A percentile compares a stretch with the other conserved stretches of the same genome.
Evolutionary conservation across 2,113 vertebrate species (phyloP).

Genomic region (Oncorhynchus nerka): DNA sequence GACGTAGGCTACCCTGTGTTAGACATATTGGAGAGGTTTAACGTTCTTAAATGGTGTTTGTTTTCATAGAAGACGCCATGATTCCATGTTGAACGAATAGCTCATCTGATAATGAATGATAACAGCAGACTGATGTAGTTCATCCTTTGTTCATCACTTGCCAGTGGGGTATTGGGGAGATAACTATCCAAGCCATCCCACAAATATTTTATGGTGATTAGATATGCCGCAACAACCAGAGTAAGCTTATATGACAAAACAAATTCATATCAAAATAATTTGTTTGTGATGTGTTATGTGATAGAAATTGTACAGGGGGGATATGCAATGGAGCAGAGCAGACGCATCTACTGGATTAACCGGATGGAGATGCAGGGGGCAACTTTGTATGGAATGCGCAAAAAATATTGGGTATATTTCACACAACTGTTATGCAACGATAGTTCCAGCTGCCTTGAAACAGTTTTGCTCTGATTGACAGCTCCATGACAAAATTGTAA

Average conservation of each 20-base stretch:
- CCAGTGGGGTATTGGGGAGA: background rate
- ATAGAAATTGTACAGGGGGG: background rate
- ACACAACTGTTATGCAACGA: background rate
- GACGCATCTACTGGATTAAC: background rate
- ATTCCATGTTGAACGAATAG: slow-evolving; percentile 20
- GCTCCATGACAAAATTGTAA: background rate
- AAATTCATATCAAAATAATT: background rate
- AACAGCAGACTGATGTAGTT: background rate
- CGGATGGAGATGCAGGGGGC: background rate
- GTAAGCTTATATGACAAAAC: background rate
- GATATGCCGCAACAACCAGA: background rate
- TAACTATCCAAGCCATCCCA: background rate
- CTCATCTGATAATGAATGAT: background rate
- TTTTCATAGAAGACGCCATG: slow-evolving; percentile 28
- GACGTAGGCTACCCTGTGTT: background rate
- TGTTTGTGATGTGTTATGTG: background rate
- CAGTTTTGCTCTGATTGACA: no score
- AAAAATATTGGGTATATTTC: background rate
- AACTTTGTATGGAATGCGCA: background rate
- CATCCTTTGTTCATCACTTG: background rate
- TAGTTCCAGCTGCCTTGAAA: background rate
- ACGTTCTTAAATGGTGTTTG: slow-evolving; percentile 19
- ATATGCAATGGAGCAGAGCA: background rate
- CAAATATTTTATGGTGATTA: background rate
- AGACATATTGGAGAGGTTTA: slow-evolving; percentile 23